Base-by-base conservation (phyloP, 2,113 vertebrate genomes). In the Phyllostomus discolor region DNA sequence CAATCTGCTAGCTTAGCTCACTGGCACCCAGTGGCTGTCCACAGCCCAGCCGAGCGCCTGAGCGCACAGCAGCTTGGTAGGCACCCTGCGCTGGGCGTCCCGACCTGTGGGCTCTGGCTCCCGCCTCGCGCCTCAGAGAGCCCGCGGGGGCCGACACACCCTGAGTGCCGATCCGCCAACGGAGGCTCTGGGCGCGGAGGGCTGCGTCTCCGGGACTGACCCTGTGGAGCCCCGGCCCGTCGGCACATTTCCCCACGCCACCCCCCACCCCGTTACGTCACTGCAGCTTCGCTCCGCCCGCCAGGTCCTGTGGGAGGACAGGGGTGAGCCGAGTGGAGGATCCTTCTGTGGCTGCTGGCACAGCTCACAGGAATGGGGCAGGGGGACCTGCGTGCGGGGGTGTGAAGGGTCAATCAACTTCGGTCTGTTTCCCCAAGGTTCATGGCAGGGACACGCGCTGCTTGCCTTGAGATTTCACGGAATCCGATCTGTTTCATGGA, bases 261-360 rank as follows among this genome's bases (percentile, higher is more conserved):
- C 88, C 57, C 66, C 88, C 88, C 57, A 81, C 17, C 66, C 20
- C 24, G 16, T 95, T 43, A 97, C 97, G 97, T 98, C 97, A 98
- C 85, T 1, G 54, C 67, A 19, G 90, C 92, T 66, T 78, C 2
- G 95, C 97, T 52, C 97, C 96, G 88, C 97, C 97, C 35, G 1
- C 90, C 66, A 0, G 41, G 90, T 57, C 76, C 94, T 19, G 80
- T 17, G 33, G 95, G 83, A 95, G 72, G 72, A 78, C 78, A 0
- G 0, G 31, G 86, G 69, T 10, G 95, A 72, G 62, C 73, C 0
- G 4, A 10, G 33, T 7, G 59, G 59, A 87, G 88, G 50, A 81
- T 43, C 82, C 82, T 22, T 78, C 38, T 1, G 54, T 54, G 82
- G 69, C 91, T 12, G 28, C 35, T 14, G 62, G 73, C 35, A 1